Evolutionary conservation across 2,113 vertebrate genomes (phyloP), one percentile per base, ranked within the genome.

Genomic region (Ictalurus furcatus): DNA sequence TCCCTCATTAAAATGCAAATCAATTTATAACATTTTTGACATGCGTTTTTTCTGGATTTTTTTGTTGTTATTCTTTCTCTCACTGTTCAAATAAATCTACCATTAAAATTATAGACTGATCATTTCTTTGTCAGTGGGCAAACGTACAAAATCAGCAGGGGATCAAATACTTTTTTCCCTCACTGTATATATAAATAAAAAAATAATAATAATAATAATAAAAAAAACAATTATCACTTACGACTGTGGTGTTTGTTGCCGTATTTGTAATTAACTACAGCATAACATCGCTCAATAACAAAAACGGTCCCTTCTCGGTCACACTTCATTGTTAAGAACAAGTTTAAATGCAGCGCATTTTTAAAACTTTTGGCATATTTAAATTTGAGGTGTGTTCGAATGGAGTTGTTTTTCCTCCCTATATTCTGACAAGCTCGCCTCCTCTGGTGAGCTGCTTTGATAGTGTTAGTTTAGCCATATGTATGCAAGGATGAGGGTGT

Each of bases 301-400:
- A 5, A 90, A 90, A 91, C 85, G 58, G 76, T 67, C 69, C 25
- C 52, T 13, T 58, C 23, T 2, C 8, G 40, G 28, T 58, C 34
- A 16, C 48, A 82, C 87, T 90, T 89, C 90, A 90, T 30, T 28
- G 8, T 48, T 88, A 71, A 90, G 85, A 90, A 88, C 88, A 88
- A 90, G 58, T 93, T 93, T 91, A 90, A 93, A 93, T 73, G 40
- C n/a, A n/a, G n/a, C n/a, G n/a, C n/a, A n/a, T n/a, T n/a, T n/a
- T n/a, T n/a, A n/a, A n/a, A n/a, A n/a, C 79, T 90, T 93, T 92
- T 92, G 83, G 54, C 37, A 44, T 23, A 61, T 84, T 84, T 48
- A 80, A 80, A 80, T 80, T 80, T 30, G 14, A 7, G 28, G 76
- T 17, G 76, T n/a, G 76, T n/a, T 79, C 28, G 11, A 28, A 44